Base-by-base conservation (phyloP, 1,140 invertebrate species). In the Sitophilus oryzae region DNA sequence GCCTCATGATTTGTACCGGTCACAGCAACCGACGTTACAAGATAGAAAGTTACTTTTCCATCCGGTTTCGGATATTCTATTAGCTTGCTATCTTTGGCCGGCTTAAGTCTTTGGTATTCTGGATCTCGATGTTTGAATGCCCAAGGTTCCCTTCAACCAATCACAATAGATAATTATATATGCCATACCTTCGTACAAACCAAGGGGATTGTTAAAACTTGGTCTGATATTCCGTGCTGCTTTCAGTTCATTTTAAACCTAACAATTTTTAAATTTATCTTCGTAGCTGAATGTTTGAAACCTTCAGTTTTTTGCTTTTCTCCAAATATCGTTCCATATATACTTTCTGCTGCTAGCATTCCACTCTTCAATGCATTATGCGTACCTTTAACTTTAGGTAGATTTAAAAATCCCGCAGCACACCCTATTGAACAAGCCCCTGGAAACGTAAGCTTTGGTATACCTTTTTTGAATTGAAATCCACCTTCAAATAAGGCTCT, bases 1-100 rank as follows among this genome's bases (percentile, higher is more conserved):
- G 85, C 86, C 73, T 98, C 96, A 68, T 99, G 97, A 75, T 99
- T 99, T 2, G 97, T 99, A 52, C 94, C 89, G 16, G 97, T 98
- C 2, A 99, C 74, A 4, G 95, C 89, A 4, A 99, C 96, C 0
- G 96, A 99, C 1, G 91, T 90, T 2, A 99, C 73, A 2, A 99
- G 75, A 74, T 99, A 97, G 74, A 99, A 99, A 23, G 91, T 95
- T 35, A 99, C 76, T 65, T 89, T 82, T 15, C 89, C 89, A 72
- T 99, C 96, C 0, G 96, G 96, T 74, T 96, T 98, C 4, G 96
- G 96, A 73, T 99, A 99, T 8, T 94, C 91, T 38, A 98, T 98
- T 8, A 84, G 85, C 47, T 78, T 79, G 60, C n/a, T n/a, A n/a
- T n/a, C n/a, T n/a, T n/a, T n/a, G 1, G 93, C 91, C 6, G 91